These are phyloP conservation scores for Bombus affinis DNA, from an alignment of 1,140 invertebrate species.

Conservation along the genomic window DNA sequence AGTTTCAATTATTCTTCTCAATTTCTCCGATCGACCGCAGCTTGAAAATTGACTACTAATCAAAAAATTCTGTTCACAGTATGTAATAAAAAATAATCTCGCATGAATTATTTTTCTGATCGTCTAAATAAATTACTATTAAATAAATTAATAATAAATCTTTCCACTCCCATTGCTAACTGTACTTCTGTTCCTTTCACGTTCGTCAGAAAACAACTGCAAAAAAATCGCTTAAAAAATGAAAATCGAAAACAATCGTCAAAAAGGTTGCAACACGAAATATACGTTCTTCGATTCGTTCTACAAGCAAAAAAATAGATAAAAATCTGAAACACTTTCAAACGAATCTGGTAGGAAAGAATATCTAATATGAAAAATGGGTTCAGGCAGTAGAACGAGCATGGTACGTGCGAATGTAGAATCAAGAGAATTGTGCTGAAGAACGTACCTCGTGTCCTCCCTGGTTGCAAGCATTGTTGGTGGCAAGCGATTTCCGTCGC, in stretches of 20 bases:
- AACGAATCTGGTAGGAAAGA: neutral
- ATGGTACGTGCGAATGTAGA: constrained; percentile 9
- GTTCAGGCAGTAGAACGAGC: constrained; percentile 29
- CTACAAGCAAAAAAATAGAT: neutral
- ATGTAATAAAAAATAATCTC: neutral
- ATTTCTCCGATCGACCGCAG: neutral
- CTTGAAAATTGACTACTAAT: neutral
- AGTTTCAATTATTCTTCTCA: neutral
- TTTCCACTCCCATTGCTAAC: neutral
- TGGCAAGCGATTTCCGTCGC: constrained; percentile 90
- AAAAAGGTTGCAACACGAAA: neutral
- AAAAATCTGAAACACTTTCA: neutral
- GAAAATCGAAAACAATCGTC: neutral
- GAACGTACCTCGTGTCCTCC: constrained; percentile 87
- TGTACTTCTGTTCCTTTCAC: too few relatives aligned
- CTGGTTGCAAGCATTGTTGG: constrained; percentile 89
- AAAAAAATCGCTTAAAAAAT: neutral
- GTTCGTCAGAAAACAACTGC: neutral
- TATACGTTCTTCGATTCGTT: neutral
- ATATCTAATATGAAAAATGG: neutral
- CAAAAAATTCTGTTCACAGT: neutral
- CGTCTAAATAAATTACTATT: neutral
- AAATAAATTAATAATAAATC: neutral
- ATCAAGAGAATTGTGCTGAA: neutral
- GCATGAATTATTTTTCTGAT: neutral